These are phyloP conservation scores for Gopherus flavomarginatus DNA, from an alignment of 2,113 vertebrate genomes.

Conservation along the genomic window DNA sequence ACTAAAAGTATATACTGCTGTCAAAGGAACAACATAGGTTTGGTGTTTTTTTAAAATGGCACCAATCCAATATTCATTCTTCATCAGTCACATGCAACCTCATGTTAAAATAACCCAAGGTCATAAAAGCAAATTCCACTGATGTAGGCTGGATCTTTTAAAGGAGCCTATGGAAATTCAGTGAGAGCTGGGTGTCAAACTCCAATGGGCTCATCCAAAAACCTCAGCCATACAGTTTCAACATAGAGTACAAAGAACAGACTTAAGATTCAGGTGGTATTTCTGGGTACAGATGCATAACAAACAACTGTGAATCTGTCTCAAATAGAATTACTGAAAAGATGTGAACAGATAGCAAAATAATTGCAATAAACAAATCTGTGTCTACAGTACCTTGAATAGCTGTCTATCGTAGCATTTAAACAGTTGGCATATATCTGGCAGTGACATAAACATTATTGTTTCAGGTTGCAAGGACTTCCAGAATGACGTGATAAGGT, in stretches of 20 bases:
- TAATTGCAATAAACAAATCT: neutral
- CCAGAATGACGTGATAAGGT: constrained; percentile 75
- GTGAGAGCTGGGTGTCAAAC: neutral
- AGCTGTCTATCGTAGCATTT: constrained; percentile 68
- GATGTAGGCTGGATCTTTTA: neutral
- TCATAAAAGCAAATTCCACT: neutral
- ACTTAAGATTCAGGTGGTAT: fast-evolving
- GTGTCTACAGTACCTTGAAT: constrained; percentile 71
- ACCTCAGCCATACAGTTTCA: neutral
- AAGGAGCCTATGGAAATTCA: neutral
- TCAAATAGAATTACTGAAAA: neutral
- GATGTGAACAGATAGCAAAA: neutral
- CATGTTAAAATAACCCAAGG: neutral
- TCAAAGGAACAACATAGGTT: neutral
- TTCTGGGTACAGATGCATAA: neutral
- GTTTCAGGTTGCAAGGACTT: constrained; percentile 72
- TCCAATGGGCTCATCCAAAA: neutral
- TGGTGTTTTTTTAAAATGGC: neutral
- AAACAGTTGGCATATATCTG: constrained; percentile 75
- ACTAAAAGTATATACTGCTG: neutral
- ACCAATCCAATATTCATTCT: neutral
- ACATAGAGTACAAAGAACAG: neutral
- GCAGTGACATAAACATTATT: constrained; percentile 63
- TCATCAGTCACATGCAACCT: neutral
- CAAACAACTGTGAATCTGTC: neutral